A percentile compares a stretch with the other conserved stretches of the same genome.
These are phyloP conservation scores for Artibeus lituratus DNA, from an alignment of 2,797 vertebrate species.

Conservation along the genomic window DNA sequence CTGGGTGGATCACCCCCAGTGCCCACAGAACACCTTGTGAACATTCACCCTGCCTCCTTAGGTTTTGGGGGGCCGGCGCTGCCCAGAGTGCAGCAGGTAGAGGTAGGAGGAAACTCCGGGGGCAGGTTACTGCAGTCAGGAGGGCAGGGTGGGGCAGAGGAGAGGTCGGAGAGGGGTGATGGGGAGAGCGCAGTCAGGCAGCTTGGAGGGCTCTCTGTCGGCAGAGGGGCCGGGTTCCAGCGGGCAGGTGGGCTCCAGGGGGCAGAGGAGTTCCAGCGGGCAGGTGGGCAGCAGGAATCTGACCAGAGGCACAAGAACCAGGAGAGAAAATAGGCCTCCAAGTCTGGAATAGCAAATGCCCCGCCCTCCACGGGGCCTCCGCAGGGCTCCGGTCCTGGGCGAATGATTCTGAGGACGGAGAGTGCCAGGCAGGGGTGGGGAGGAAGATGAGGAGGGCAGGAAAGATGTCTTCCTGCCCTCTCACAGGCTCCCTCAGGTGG, in stretches of 20 bases:
- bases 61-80: background rate
- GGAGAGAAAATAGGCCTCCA: background rate
- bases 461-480: background rate
- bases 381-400: background rate
- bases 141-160: background rate
- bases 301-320: background rate
- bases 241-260: background rate
- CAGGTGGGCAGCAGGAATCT: background rate
- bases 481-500: background rate
- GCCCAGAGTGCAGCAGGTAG: background rate
- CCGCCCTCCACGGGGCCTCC: background rate
- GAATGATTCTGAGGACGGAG: background rate
- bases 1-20: background rate
- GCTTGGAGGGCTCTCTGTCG: background rate
- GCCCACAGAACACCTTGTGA: background rate
- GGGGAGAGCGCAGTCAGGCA: background rate
- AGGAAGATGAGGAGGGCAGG: background rate
- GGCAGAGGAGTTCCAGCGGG: background rate
- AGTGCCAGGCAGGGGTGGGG: background rate
- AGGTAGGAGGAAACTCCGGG: too few species aligned
- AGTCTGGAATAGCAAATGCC: background rate
- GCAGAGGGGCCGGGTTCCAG: background rate
- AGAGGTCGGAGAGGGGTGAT: background rate
- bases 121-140: background rate
- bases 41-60: background rate